Percentiles rank a stretch among this genome's conserved stretches.
Conservation (phyloP, 2,113 vertebrate genomes). For the Etia nguti region DNA sequence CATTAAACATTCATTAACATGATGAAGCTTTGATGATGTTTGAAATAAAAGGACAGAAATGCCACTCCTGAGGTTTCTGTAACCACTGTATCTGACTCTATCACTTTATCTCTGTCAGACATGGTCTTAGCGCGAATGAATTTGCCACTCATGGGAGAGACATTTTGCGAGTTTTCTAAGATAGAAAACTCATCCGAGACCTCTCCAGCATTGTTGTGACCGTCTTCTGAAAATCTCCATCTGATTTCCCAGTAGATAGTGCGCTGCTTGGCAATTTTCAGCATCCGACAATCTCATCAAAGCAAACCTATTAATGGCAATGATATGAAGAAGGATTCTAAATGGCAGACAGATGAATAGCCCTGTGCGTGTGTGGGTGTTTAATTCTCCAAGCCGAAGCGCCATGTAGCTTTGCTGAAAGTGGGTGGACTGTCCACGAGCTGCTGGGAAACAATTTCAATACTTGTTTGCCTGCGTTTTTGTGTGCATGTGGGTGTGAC, state of each 20-base stretch:
- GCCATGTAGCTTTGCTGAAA: background rate
- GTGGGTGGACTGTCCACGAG: slow-evolving; percentile 25
- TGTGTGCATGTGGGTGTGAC: slow-evolving; percentile 11
- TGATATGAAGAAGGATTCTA: slow-evolving; percentile 50
- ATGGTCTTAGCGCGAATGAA: slow-evolving; percentile 13
- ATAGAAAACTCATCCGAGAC: slow-evolving; percentile 55
- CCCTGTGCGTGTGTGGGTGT: slow-evolving; percentile 38
- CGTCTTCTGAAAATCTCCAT: slow-evolving; percentile 44
- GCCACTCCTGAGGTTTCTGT: background rate
- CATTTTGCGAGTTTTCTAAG: slow-evolving; percentile 36
- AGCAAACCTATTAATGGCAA: slow-evolving; percentile 57
- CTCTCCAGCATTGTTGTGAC: slow-evolving; percentile 52
- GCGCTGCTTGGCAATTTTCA: slow-evolving; percentile 43
- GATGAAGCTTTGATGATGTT: background rate
- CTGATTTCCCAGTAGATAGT: slow-evolving; percentile 64
- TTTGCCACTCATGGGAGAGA: slow-evolving; percentile 28
- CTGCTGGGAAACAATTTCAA: slow-evolving; percentile 12
- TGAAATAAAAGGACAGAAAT: background rate
- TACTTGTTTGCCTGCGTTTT: background rate
- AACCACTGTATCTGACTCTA: background rate
- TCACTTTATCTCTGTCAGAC: slow-evolving; percentile 13
- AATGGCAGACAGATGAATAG: slow-evolving; percentile 52
- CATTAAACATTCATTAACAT: background rate
- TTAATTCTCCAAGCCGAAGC: slow-evolving; percentile 27
- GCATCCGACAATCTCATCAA: slow-evolving; percentile 62